Evolutionary conservation across 2,797 vertebrate genomes (phyloP).

Genomic region (Mormyrops attenuatus): DNA sequence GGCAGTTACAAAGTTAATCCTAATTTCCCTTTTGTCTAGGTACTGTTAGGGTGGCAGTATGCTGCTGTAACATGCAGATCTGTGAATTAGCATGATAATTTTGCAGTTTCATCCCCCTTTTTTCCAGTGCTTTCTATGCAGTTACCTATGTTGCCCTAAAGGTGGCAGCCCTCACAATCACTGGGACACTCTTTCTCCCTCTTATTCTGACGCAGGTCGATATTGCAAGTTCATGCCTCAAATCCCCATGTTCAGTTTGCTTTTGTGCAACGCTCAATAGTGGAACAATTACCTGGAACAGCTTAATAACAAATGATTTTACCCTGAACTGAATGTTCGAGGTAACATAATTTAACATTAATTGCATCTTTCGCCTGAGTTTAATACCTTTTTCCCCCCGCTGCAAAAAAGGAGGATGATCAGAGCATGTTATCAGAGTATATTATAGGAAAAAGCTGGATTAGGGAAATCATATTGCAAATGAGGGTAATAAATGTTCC

Average conservation of each 20-base stretch:
- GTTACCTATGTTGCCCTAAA: constrained; percentile 12
- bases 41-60: not conserved
- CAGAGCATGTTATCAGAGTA: not conserved
- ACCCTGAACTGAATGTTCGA: not conserved
- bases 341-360: not conserved
- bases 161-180: constrained; percentile 18
- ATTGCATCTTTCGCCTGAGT: not conserved
- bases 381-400: not conserved
- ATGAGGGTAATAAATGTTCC: not conserved
- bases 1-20: not conserved
- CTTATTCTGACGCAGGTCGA: not conserved
- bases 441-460: not conserved
- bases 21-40: not conserved
- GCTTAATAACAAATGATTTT: not conserved
- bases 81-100: not conserved
- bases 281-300: not conserved
- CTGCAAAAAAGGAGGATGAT: not conserved
- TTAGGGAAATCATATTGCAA: not conserved
- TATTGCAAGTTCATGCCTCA: not conserved
- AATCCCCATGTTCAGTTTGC: not conserved
- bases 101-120: not conserved
- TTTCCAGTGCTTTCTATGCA: not conserved
- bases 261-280: not conserved
- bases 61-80: not conserved
- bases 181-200: not conserved